Evolutionary conservation across 2,797 vertebrate genomes (phyloP).

Genomic region (Sebastes itinus): DNA sequence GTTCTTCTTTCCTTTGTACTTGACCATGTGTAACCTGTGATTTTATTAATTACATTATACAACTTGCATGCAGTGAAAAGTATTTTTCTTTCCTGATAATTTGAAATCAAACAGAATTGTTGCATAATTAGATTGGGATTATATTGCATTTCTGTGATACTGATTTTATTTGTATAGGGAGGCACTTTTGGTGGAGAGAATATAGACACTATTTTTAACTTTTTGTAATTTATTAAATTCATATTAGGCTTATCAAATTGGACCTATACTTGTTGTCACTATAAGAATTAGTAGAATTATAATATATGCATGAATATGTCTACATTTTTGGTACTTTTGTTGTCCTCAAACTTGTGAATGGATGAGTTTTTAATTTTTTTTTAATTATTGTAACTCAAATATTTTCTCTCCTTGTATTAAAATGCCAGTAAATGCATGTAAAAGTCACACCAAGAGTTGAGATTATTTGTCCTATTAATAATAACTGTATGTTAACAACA

Average conservation of each 20-base stretch:
- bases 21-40: constrained; percentile 17
- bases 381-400: background rate
- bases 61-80: constrained; percentile 9
- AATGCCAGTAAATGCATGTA: background rate
- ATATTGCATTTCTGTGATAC: background rate
- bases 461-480: background rate
- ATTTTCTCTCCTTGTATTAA: background rate
- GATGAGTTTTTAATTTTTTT: background rate
- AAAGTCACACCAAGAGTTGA: background rate
- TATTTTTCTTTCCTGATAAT: background rate
- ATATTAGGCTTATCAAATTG: background rate
- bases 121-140: background rate
- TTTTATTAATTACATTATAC: background rate
- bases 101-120: background rate
- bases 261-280: background rate
- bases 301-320: background rate
- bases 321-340: background rate
- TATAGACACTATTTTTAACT: background rate
- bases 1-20: constrained; percentile 7
- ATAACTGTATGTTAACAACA: background rate
- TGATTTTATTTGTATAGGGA: background rate
- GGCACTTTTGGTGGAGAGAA: background rate
- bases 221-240: constrained; percentile 12
- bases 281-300: background rate
- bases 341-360: background rate